These are phyloP conservation scores for Heterocephalus glaber DNA, from an alignment of 2,113 vertebrate genomes.

Conservation along the genomic window DNA sequence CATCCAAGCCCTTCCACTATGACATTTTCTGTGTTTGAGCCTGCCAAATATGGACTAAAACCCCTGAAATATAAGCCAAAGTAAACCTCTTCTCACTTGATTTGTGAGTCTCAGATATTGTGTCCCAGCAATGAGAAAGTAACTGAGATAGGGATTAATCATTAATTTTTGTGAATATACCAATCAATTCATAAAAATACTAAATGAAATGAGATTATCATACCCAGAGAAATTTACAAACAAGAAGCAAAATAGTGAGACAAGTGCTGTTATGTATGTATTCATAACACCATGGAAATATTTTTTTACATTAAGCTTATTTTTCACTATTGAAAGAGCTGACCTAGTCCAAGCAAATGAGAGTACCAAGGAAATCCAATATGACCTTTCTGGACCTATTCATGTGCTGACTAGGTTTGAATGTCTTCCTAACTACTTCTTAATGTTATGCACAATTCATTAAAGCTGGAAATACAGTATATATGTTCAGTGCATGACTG, in stretches of 20 bases:
- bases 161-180: slow-evolving; percentile 27
- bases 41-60: neutral
- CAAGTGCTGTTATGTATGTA: neutral
- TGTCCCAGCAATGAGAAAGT: neutral
- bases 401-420: slow-evolving; percentile 73
- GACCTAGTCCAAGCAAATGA: slow-evolving; percentile 46
- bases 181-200: neutral
- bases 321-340: slow-evolving; percentile 57
- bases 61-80: neutral
- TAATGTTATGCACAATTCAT: slow-evolving; percentile 78
- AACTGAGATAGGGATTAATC: neutral
- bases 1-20: neutral
- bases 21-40: neutral
- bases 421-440: slow-evolving; percentile 77
- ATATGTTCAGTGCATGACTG: slow-evolving; percentile 15
- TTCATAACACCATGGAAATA: slow-evolving; percentile 49
- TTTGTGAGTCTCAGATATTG: neutral
- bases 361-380: slow-evolving; percentile 51
- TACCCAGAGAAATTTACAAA: neutral
- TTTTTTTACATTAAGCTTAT: slow-evolving; percentile 54
- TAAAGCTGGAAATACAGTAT: slow-evolving; percentile 63
- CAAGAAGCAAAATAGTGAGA: neutral
- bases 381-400: slow-evolving; percentile 62
- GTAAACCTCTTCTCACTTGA: neutral
- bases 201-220: neutral